Evolutionary conservation across 2,113 vertebrate genomes (phyloP), one percentile per base, ranked within the genome.

Genomic region (Upupa epops): DNA sequence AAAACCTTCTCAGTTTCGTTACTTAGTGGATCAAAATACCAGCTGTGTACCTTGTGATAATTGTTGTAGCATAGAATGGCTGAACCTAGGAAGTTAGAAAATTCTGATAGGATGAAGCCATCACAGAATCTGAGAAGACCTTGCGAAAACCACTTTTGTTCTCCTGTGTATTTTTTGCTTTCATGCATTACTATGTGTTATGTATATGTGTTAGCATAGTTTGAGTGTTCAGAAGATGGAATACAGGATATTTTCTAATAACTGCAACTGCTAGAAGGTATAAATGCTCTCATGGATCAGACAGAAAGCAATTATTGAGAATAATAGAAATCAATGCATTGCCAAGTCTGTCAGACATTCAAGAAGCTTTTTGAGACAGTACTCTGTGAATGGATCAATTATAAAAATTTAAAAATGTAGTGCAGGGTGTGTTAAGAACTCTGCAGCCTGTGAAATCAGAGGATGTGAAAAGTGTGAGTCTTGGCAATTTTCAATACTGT

Each of bases 401-500:
- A 45, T 82, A 83, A 28, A 49, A 46, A 42, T 65, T 81, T 4
- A 71, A 89, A 20, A 65, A 15, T 13, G 54, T 89, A 20, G 6
- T 45, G 55, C 1, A 13, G 29, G 5, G 9, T 58, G 34, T 37
- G 6, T 22, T 66, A 51, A n/a, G 20, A 26, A 14, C 28, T 52
- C 16, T 40, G 69, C 51, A 64, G 32, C 58, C 75, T 89, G 42
- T 69, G 70, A 81, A 91, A 12, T 48, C 4, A 1, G 26, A 68
- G 86, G 70, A 88, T 96, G 95, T 96, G 92, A 87, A 49, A 66
- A 75, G 25, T 46, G 40, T 2, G 5, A 26, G 32, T 61, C 21
- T 46, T 59, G 73, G 55, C 37, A 48, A 2, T 72, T 92, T 46
- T 88, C 52, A 40, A 2, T 1, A 4, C 28, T 76, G 17, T 60